phyloP scores from a whole-genome alignment of 2,113 vertebrate genomes.

The Carlito syrichta region DNA sequence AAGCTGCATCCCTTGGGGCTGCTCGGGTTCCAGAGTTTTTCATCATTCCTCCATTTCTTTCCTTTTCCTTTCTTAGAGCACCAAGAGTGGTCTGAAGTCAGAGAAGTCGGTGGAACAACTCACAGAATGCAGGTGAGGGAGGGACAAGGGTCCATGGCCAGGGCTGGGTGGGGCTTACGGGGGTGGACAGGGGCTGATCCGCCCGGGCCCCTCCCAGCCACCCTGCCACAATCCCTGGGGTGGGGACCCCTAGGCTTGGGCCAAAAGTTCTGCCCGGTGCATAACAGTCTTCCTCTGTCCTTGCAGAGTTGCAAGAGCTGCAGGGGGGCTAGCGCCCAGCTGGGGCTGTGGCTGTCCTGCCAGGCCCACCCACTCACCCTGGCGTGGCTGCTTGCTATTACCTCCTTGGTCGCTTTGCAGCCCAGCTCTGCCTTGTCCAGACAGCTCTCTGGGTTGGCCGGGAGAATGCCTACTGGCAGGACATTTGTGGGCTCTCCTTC shows the following conservation, averaged over 20 bases:
- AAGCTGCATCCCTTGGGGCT: accelerated
- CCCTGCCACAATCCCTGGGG: not conserved
- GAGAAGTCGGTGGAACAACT: conserved; percentile 83
- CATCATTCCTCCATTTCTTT: accelerated
- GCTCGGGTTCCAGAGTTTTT: not conserved
- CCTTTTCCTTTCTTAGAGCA: conserved; percentile 80
- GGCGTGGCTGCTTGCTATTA: too few relatives aligned
- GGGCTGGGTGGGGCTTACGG: accelerated
- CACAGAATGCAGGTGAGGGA: conserved; percentile 83
- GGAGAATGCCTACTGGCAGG: not conserved
- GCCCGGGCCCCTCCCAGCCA: not conserved
- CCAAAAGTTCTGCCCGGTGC: not conserved
- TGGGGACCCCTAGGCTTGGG: not conserved
- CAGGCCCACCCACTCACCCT: too few relatives aligned
- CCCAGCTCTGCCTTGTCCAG: not conserved
- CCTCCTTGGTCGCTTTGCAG: not conserved
- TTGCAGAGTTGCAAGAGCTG: not conserved
- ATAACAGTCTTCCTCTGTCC: not conserved
- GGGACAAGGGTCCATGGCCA: accelerated
- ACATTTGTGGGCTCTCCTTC: not conserved
- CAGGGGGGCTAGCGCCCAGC: too few relatives aligned
- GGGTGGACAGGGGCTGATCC: too few relatives aligned
- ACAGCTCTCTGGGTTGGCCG: not conserved
- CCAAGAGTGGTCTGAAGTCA: conserved; percentile 86
- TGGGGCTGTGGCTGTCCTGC: too few relatives aligned